Conservation (phyloP, 2,113 vertebrate genomes). For the Syngnathus floridae region DNA sequence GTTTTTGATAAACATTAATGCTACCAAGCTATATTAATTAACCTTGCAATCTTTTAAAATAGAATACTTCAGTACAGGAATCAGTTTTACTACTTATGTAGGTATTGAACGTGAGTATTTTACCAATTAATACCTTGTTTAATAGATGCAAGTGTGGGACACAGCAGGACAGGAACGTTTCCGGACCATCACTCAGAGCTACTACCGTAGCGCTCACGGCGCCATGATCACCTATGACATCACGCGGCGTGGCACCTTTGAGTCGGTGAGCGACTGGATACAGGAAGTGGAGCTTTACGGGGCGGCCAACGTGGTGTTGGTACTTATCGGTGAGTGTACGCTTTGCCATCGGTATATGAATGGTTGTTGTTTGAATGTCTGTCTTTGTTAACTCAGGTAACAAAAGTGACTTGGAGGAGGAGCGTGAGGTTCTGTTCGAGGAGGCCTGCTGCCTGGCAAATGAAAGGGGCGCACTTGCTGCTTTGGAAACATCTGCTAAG, state of each 20-base stretch:
- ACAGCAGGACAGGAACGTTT: conserved; percentile 96
- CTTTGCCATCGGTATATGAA: not conserved
- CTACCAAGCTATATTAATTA: not conserved
- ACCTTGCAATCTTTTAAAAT: not conserved
- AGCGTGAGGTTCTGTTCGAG: conserved; percentile 81
- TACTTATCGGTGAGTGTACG: conserved; percentile 82
- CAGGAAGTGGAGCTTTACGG: conserved; percentile 87
- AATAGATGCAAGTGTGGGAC: conserved; percentile 97
- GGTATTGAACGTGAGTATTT: not conserved
- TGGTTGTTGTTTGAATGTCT: not conserved
- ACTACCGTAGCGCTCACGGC: conserved; percentile 92
- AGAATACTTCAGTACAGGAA: not conserved
- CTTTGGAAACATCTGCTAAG: conserved; percentile 88
- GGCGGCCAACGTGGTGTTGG: conserved; percentile 80
- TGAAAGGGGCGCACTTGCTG: conserved; percentile 78
- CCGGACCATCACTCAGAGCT: conserved; percentile 97
- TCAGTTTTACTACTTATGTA: not conserved
- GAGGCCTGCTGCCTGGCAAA: conserved; percentile 84
- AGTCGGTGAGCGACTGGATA: conserved; percentile 88
- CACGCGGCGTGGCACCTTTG: conserved; percentile 81
- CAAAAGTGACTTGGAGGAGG: conserved; percentile 79
- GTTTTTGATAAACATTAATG: not conserved
- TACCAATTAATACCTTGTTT: conserved; percentile 3
- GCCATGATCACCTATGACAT: conserved; percentile 96
- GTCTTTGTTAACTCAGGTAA: conserved; percentile 72